Base-by-base conservation (phyloP, 2,113 vertebrate species). In the Sigmodon hispidus region DNA sequence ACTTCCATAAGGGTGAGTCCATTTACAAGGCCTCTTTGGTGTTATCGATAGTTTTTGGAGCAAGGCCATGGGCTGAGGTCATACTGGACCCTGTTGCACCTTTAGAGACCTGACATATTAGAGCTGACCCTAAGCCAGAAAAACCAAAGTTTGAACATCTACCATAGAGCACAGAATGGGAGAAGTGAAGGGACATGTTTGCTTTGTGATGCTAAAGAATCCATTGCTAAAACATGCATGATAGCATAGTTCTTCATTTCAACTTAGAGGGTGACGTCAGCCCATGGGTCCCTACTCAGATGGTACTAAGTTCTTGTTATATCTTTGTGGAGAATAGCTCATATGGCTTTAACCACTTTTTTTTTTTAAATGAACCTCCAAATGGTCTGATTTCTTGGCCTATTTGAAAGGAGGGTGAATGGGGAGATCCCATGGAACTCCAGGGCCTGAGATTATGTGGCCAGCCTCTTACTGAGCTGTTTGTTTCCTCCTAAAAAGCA, bases 1-100 rank as follows among this genome's bases (percentile, higher is more conserved):
- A 4, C 97, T 0, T 0, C 97, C 0, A 90, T 97, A 61, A 96
- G 96, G 96, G 98, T 99, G 69, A 98, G 98, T 98, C 26, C 84
- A 63, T 91, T 57, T 26, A 89, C 21, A 29, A 8, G 91, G 40
- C 8, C 91, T 96, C 69, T 67, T n/a, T 43, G 21, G 26, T 29
- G 3, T 76, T 24, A 8, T 15, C 34, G 4, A 8, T 17, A n/a
- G 13, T 40, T 75, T 73, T 34, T 19, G 43, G 43, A 36, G 16
- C 59, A 22, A 59, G 45, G 57, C 24, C 59, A 12, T 8, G 19
- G 15, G 15, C 52, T 40, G 48, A 24, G 81, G 34, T 77, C 11
- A 2, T 31, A 13, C 19, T n/a, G 31, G 59, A 65, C 29, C 73
- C 11, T 34, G 45, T 24, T 72, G 72, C 67, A 69, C 55, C 45